Conservation (phyloP, 2,888 invertebrate genomes). For the Trissolcus brochymenae region DNA sequence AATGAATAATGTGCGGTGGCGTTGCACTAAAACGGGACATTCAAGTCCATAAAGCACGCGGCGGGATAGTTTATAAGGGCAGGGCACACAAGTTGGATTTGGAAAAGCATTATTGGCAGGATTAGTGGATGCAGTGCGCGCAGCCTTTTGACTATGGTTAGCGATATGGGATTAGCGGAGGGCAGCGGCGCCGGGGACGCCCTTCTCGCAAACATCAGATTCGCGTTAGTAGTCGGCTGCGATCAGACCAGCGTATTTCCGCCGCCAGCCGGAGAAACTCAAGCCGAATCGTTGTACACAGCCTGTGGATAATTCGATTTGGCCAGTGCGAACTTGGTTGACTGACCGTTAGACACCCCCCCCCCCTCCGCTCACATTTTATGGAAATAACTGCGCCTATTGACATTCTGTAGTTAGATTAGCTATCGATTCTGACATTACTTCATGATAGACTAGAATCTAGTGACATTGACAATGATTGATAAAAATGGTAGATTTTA, state of each 20-base stretch:
- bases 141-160: conserved; percentile 70
- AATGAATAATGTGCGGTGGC: conserved; percentile 44
- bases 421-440: conserved; percentile 34
- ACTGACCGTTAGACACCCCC: conserved; percentile 45
- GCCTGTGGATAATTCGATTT: conserved; percentile 68
- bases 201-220: conserved; percentile 71
- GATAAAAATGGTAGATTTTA: no score
- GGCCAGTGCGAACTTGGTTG: conserved; percentile 29
- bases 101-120: conserved; percentile 70
- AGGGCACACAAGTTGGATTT: conserved; percentile 48
- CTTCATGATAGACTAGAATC: conserved; percentile 11
- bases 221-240: conserved; percentile 66
- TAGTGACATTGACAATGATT: conserved; percentile 26
- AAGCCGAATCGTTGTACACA: conserved; percentile 63
- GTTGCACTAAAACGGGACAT: conserved; percentile 41
- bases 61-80: conserved; percentile 39
- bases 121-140: conserved; percentile 67
- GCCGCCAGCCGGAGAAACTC: conserved; percentile 69
- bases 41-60: conserved; percentile 37
- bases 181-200: conserved; percentile 59
- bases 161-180: conserved; percentile 64
- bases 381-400: conserved; percentile 33
- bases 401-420: conserved; percentile 37
- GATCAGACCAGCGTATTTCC: conserved; percentile 67
- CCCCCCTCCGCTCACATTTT: conserved; percentile 43